Percentiles rank a stretch among this genome's conserved stretches.
Conservation (phyloP, 1,140 invertebrate species). For the Sesamia nonagrioides region DNA sequence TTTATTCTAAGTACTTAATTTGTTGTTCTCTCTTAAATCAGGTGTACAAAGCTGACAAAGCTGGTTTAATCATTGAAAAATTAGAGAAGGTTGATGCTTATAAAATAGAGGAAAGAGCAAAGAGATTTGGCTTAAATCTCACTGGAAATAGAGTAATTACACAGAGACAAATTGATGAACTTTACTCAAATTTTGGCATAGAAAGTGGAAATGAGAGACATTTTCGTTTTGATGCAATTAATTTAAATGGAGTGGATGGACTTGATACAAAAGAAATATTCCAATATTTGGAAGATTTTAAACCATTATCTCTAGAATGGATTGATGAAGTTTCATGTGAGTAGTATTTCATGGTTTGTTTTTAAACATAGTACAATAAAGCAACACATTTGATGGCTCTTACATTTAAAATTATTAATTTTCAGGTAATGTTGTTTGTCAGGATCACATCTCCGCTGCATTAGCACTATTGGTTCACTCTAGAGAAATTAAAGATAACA, state of each 20-base stretch:
- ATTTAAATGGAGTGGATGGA: constrained; percentile 92
- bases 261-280: constrained; percentile 93
- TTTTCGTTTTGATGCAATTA: constrained; percentile 91
- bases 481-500: constrained; percentile 82
- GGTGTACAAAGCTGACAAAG: constrained; percentile 84
- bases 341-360: constrained; percentile 41
- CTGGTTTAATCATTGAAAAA: constrained; percentile 88
- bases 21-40: constrained; percentile 58
- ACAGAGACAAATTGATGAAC: constrained; percentile 89
- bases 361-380: no score
- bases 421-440: constrained; percentile 93
- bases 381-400: no score
- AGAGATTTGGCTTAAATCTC: constrained; percentile 90
- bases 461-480: constrained; percentile 89
- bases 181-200: constrained; percentile 91
- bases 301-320: constrained; percentile 93
- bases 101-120: constrained; percentile 91
- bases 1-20: no score
- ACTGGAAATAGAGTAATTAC: constrained; percentile 85
- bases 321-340: constrained; percentile 93
- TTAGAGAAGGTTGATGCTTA: constrained; percentile 89
- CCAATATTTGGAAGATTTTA: constrained; percentile 92
- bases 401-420: constrained; percentile 46
- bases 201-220: constrained; percentile 89
- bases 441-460: constrained; percentile 91